A percentile compares a stretch with the other conserved stretches of the same genome.
phyloP scores from a whole-genome alignment of 2,113 vertebrate species.

The Mesocricetus auratus region DNA sequence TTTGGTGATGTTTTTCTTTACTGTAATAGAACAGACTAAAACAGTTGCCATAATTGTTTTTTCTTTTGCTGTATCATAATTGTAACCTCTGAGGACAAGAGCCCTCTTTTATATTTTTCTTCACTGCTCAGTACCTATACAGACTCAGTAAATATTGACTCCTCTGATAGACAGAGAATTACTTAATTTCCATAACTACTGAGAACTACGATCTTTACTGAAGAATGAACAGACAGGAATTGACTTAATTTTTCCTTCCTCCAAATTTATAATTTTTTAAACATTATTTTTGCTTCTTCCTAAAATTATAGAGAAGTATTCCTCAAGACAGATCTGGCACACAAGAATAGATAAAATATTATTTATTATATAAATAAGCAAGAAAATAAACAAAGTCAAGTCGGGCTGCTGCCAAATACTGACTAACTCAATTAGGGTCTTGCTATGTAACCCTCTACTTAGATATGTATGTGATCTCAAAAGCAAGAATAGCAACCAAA shows the following conservation, averaged over 20 bases:
- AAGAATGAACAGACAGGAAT: slow-evolving; percentile 21
- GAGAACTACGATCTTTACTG: neutral
- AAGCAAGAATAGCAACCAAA: neutral
- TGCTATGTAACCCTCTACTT: neutral
- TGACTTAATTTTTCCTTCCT: slow-evolving; percentile 11
- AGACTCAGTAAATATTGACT: slow-evolving; percentile 41
- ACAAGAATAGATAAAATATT: slow-evolving; percentile 35
- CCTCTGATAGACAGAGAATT: neutral
- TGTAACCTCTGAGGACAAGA: neutral
- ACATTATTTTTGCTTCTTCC: slow-evolving; percentile 4
- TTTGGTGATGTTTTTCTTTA: neutral
- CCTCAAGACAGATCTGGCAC: neutral
- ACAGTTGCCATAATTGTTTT: neutral
- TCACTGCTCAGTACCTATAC: neutral
- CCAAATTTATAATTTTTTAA: slow-evolving; percentile 8
- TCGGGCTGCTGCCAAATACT: neutral
- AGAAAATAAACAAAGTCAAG: neutral
- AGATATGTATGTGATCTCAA: neutral
- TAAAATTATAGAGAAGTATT: slow-evolving; percentile 52
- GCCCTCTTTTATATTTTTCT: neutral
- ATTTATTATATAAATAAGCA: neutral
- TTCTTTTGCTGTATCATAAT: neutral
- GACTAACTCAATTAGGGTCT: neutral
- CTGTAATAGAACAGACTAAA: neutral
- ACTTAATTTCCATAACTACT: slow-evolving; percentile 13